Conservation (phyloP, 2,888 invertebrate species). For the Meganola albula region DNA sequence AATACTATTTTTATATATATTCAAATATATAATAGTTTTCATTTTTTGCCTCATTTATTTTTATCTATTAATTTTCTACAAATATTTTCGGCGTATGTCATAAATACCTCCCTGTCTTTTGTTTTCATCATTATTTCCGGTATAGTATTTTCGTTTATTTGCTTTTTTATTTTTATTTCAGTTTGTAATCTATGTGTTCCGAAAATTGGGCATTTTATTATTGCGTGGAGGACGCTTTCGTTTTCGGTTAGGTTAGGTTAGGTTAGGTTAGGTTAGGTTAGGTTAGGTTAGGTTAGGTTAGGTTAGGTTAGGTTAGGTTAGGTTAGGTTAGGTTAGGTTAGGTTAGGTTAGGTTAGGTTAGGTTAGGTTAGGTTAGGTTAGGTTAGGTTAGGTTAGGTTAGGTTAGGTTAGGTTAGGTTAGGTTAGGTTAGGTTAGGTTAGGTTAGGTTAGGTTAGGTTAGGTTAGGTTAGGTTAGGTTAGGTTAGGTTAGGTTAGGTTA, state of each 20-base stretch:
- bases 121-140: too few species aligned
- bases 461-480: conserved; percentile 17
- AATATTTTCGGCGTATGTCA: too few species aligned
- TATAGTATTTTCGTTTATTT: too few species aligned
- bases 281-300: conserved; percentile 18
- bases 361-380: conserved; percentile 24
- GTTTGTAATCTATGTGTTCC: too few species aligned
- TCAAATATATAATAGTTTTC: too few species aligned
- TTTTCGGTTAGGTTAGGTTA: conserved; percentile 21
- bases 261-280: conserved; percentile 19
- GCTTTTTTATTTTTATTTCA: too few species aligned
- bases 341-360: conserved; percentile 21
- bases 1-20: too few species aligned
- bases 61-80: too few species aligned
- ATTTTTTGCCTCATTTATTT: too few species aligned
- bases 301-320: conserved; percentile 21
- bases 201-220: too few species aligned
- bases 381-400: conserved; percentile 21
- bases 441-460: conserved; percentile 14
- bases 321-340: conserved; percentile 17
- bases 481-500: conserved; percentile 14
- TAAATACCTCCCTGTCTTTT: too few species aligned
- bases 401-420: conserved; percentile 20
- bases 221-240: too few species aligned
- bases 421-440: conserved; percentile 18